phyloP scores from a whole-genome alignment of 2,888 invertebrate species.

The Limnephilus auricula region DNA sequence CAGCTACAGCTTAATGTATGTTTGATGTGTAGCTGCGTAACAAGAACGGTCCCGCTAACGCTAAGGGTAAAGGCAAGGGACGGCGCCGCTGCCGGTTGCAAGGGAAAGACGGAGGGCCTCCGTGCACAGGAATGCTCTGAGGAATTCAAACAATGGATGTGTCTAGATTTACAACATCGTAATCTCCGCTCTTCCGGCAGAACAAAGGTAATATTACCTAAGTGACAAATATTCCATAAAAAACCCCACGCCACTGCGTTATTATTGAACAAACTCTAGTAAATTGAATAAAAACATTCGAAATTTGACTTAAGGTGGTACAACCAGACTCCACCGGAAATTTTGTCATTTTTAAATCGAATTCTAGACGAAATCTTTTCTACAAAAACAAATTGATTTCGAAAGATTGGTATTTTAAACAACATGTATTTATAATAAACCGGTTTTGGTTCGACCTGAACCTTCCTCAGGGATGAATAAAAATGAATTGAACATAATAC shows the following conservation, averaged over 20 bases:
- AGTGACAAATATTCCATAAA: conserved; percentile 2
- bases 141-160: conserved; percentile 2
- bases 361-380: too few relatives aligned
- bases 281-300: background rate
- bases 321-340: too few relatives aligned
- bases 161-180: conserved; percentile 2
- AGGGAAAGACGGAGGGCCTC: background rate
- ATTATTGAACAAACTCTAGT: background rate
- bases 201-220: background rate
- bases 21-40: background rate
- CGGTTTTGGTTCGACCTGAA: too few relatives aligned
- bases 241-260: background rate
- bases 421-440: too few relatives aligned
- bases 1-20: background rate
- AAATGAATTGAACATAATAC: too few relatives aligned
- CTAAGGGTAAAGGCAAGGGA: background rate
- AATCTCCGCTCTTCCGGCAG: conserved; percentile 2
- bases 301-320: too few relatives aligned
- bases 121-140: background rate
- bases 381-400: too few relatives aligned
- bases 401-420: too few relatives aligned
- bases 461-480: too few relatives aligned
- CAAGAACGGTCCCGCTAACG: background rate
- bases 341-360: too few relatives aligned
- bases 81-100: background rate